Percentiles rank a stretch among this genome's conserved stretches.
These are phyloP conservation scores for Danio rerio DNA, from an alignment of 2,113 vertebrate genomes.

Conservation along the genomic window DNA sequence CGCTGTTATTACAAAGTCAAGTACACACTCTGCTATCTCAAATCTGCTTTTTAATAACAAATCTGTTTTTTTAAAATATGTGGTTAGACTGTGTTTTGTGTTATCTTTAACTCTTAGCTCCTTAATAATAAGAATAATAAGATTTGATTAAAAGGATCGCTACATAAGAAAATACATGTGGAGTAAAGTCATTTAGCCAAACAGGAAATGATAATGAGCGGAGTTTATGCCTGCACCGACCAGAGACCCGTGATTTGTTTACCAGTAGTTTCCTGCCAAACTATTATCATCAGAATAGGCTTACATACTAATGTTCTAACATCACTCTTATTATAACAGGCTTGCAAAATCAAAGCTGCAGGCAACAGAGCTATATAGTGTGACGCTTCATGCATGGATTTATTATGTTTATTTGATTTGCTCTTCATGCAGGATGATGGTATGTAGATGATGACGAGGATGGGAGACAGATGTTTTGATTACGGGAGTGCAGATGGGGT, in stretches of 20 bases:
- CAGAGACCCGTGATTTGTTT: background rate
- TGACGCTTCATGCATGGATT: background rate
- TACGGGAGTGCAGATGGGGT: background rate
- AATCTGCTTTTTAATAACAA: background rate
- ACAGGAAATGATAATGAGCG: background rate
- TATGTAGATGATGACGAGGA: background rate
- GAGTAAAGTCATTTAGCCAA: background rate
- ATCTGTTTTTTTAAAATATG: background rate
- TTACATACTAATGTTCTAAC: too few relatives aligned
- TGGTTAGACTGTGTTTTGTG: background rate
- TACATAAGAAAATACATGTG: too few relatives aligned
- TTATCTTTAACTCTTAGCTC: background rate
- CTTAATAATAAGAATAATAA: too few relatives aligned
- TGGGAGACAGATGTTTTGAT: slow-evolving; percentile 28
- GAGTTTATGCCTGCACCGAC: background rate
- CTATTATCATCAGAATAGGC: background rate
- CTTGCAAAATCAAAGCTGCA: background rate
- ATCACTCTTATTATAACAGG: background rate
- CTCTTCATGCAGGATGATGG: background rate
- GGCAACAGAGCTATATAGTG: background rate
- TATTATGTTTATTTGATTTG: background rate
- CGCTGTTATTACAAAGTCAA: background rate
- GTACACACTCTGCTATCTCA: background rate
- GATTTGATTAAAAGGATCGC: background rate
- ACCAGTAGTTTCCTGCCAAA: background rate